These are phyloP conservation scores for Sebastes fasciatus DNA, from an alignment of 2,113 vertebrate genomes.

Conservation along the genomic window DNA sequence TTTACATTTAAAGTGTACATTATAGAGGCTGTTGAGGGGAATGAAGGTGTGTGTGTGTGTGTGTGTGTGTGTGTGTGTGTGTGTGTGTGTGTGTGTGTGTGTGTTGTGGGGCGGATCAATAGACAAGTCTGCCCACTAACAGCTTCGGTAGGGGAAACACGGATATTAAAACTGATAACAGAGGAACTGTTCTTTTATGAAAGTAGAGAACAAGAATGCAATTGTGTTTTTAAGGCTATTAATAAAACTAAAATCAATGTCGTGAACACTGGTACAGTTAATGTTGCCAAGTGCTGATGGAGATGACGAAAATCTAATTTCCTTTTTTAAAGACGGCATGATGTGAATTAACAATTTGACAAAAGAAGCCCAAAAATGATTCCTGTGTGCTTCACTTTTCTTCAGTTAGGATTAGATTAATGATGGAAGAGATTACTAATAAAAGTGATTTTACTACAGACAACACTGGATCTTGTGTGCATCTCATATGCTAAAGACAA, in stretches of 20 bases:
- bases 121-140: not conserved
- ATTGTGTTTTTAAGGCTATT: not conserved
- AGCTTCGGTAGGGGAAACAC: slow-evolving; percentile 35
- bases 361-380: not conserved
- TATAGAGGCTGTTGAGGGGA: not conserved
- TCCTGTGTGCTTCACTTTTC: not conserved
- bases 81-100: too few species aligned
- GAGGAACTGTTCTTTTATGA: slow-evolving; percentile 15
- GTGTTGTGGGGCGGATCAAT: not conserved
- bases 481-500: not conserved
- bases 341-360: not conserved
- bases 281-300: not conserved
- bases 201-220: not conserved
- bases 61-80: too few species aligned
- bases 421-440: not conserved
- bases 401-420: not conserved
- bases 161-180: slow-evolving; percentile 17
- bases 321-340: not conserved
- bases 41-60: not conserved
- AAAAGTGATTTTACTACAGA: not conserved
- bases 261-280: not conserved
- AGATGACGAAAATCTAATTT: not conserved
- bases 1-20: not conserved
- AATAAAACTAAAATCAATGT: not conserved
- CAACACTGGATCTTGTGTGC: not conserved